Evolutionary conservation across 2,797 vertebrate genomes (phyloP).

Genomic region (Muraenolepis orangiensis): DNA sequence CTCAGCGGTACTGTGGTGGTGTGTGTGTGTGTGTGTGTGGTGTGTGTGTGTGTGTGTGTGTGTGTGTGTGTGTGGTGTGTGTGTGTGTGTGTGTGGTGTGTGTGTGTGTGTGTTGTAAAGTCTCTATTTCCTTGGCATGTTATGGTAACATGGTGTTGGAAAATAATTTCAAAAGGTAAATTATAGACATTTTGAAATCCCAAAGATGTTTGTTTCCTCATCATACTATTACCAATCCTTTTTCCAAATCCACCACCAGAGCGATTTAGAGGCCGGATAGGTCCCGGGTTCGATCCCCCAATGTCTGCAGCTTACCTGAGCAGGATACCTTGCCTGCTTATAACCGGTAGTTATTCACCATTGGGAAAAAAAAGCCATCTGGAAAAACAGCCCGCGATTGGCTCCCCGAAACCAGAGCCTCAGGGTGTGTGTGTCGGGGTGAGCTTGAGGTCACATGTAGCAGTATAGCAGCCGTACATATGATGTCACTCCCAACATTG

Average conservation of each 20-base stretch:
- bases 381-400: too few species aligned
- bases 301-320: not conserved
- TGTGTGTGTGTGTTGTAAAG: not conserved
- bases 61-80: not conserved
- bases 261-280: not conserved
- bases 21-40: not conserved
- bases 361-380: not conserved
- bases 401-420: too few species aligned
- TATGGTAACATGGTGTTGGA: not conserved
- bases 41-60: not conserved
- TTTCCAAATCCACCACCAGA: not conserved
- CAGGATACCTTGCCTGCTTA: not conserved
- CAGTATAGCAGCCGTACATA: conserved; percentile 98
- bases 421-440: too few species aligned
- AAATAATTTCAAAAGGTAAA: not conserved
- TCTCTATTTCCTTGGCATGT: not conserved
- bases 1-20: conserved; percentile 14
- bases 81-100: too few species aligned
- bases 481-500: conserved; percentile 96
- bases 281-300: too few species aligned
- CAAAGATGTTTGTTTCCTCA: not conserved
- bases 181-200: not conserved
- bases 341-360: not conserved
- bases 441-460: conserved; percentile 85
- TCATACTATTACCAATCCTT: not conserved